Conservation (phyloP, 2,888 invertebrate species). For the Peribatodes rhomboidaria region DNA sequence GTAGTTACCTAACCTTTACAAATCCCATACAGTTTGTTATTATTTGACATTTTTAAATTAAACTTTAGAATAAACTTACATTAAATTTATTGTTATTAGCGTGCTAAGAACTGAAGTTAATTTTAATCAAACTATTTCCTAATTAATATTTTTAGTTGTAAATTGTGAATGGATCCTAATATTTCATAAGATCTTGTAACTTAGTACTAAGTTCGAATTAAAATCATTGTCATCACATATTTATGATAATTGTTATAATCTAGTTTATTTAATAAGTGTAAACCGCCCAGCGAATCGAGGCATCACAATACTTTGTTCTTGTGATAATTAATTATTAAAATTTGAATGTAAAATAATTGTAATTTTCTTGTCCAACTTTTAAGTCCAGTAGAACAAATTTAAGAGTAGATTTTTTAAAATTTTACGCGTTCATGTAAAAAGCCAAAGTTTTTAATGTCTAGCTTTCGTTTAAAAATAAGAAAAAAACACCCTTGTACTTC, state of each 20-base stretch:
- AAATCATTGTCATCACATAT: slow-evolving; percentile 56
- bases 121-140: slow-evolving; percentile 48
- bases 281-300: slow-evolving; percentile 60
- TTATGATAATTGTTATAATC: slow-evolving; percentile 60
- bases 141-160: slow-evolving; percentile 64
- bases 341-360: slow-evolving; percentile 36
- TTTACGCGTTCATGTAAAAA: slow-evolving; percentile 58
- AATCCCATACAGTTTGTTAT: slow-evolving; percentile 29
- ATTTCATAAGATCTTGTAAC: slow-evolving; percentile 71
- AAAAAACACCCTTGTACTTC: slow-evolving; percentile 35
- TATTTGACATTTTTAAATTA: slow-evolving; percentile 25
- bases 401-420: slow-evolving; percentile 55
- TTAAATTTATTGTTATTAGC: slow-evolving; percentile 50
- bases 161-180: slow-evolving; percentile 82
- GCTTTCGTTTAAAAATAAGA: slow-evolving; percentile 51
- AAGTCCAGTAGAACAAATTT: slow-evolving; percentile 57
- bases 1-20: slow-evolving; percentile 46
- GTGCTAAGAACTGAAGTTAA: slow-evolving; percentile 58
- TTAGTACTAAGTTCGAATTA: slow-evolving; percentile 58
- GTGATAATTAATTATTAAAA: slow-evolving; percentile 46
- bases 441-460: slow-evolving; percentile 66
- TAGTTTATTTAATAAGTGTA: slow-evolving; percentile 42
- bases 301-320: slow-evolving; percentile 58
- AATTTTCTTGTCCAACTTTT: slow-evolving; percentile 58
- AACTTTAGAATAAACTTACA: neutral